These are phyloP conservation scores for Sigmodon hispidus DNA, from an alignment of 2,113 vertebrate genomes.

Conservation along the genomic window DNA sequence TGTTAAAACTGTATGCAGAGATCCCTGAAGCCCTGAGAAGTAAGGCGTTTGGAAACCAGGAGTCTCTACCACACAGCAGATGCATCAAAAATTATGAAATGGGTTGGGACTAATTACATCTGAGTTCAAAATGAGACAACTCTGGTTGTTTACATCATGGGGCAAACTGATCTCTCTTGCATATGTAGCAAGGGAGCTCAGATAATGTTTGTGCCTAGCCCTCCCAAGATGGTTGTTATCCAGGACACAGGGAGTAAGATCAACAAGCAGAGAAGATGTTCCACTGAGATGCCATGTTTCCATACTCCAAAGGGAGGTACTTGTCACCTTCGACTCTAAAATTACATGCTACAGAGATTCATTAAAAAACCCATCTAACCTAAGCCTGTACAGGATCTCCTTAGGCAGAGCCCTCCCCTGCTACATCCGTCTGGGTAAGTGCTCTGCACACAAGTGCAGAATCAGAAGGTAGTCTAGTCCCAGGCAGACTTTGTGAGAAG, in stretches of 20 bases:
- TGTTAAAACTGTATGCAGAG: background rate
- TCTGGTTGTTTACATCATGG: background rate
- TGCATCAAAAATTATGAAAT: background rate
- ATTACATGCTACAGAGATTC: background rate
- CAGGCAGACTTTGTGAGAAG: background rate
- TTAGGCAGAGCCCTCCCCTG: background rate
- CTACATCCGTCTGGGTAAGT: background rate
- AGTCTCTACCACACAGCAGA: background rate
- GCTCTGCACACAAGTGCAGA: background rate
- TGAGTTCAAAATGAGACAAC: background rate
- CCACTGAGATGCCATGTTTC: background rate
- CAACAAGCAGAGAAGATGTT: background rate
- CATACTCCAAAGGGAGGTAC: background rate
- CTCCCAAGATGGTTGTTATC: background rate
- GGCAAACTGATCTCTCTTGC: background rate
- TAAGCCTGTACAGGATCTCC: background rate
- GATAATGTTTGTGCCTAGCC: background rate
- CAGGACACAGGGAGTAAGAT: background rate
- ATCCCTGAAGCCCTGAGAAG: background rate
- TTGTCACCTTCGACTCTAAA: background rate
- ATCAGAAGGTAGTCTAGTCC: too few relatives aligned
- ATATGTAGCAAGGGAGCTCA: background rate
- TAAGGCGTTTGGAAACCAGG: background rate
- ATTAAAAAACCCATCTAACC: background rate
- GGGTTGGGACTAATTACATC: background rate